Base-by-base conservation (phyloP, 2,888 invertebrate genomes). In the Ectropis crepuscularia region DNA sequence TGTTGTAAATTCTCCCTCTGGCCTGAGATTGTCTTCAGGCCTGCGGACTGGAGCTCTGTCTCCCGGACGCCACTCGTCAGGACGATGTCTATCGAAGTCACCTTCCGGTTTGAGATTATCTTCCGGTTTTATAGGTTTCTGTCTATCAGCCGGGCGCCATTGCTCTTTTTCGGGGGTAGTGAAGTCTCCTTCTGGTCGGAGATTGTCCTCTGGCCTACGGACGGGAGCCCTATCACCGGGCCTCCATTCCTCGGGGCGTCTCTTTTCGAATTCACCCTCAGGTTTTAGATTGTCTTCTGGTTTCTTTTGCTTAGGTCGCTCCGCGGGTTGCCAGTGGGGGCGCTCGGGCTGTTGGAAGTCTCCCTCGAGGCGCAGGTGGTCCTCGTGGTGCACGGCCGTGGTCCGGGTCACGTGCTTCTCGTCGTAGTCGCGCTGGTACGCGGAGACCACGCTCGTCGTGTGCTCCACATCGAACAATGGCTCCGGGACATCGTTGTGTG, bases 331-430 rank as follows among this genome's bases (percentile, higher is more conserved):
- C 91, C 93, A 91, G 63, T 84, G 81, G 61, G 85, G 88, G 46
- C 90, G 90, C 75, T 89, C 92, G 55, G 92, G 93, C 64, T 87
- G 85, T 65, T 94, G 94, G 78, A 95, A 95, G 36, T 95, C 95
- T 10, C 96, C 96, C 79, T 96, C 96, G 73, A 95, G 93, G 59
- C 94, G 95, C 53, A 96, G 91, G 79, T 96, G 95, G 81, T 96
- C 96, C 80, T 95, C 95, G 82, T 95, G 94, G 71, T 94, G 92
- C 73, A 93, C 93, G 77, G 93, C 92, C 65, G 92, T 93, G 70
- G 94, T 94, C 71, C 94, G 91, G 74, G 94, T 94, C 68, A 94
- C 94, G 74, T 94, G 94, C 75, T 95, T 95, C 81, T 94, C 94
- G 78, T 95, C 94, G 87, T 94, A 95, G 79, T 95, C 95, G 75